These are phyloP conservation scores for Phrixothrix hirtus DNA, from an alignment of 2,888 invertebrate genomes.

Conservation along the genomic window DNA sequence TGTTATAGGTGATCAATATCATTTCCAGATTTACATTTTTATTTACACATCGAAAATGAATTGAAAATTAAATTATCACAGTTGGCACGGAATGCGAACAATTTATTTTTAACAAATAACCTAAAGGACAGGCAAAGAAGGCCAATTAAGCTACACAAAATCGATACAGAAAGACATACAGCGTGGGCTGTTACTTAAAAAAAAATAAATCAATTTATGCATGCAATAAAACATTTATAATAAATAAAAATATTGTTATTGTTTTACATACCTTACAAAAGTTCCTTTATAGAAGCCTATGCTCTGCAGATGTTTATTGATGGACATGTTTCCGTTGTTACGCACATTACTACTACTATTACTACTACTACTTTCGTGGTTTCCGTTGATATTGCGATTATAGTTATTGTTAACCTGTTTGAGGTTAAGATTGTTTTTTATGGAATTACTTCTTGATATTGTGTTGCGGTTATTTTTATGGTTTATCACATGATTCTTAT, in stretches of 20 bases:
- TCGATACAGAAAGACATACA: neutral
- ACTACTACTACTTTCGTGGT: constrained; percentile 23
- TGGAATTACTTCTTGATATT: constrained; percentile 14
- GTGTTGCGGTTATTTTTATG: constrained; percentile 31
- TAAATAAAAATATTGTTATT: neutral
- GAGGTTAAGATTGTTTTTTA: constrained; percentile 28
- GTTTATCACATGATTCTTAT: constrained; percentile 26
- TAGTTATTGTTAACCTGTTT: constrained; percentile 31
- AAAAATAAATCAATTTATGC: neutral
- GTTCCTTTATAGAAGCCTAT: constrained; percentile 28
- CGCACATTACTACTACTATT: constrained; percentile 22
- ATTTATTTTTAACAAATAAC: constrained; percentile 1
- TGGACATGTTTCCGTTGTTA: constrained; percentile 24
- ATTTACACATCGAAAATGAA: too few relatives aligned
- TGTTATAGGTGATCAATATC: too few relatives aligned
- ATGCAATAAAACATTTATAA: constrained; percentile 1
- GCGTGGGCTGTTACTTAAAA: neutral
- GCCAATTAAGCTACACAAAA: neutral
- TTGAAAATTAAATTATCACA: too few relatives aligned
- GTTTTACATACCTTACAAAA: constrained; percentile 33
- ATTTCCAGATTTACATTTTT: too few relatives aligned
- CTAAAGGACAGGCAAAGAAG: neutral
- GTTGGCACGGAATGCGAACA: neutral
- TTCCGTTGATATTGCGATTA: constrained; percentile 27
- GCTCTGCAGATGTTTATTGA: constrained; percentile 12